Evolutionary conservation across 2,888 invertebrate species (phyloP).

Genomic region (Exephanes ischioxanthus): DNA sequence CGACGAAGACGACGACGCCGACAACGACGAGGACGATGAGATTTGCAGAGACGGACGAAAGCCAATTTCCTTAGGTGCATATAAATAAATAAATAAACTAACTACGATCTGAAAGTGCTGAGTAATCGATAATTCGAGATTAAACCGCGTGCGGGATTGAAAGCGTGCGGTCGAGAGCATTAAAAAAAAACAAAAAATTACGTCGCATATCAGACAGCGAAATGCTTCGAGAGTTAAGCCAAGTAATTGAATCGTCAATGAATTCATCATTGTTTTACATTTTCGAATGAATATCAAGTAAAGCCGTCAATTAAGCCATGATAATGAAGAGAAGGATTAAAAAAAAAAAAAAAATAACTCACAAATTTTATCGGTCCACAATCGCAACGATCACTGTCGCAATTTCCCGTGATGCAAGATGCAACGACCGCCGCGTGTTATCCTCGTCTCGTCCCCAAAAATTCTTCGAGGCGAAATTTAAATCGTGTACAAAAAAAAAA

Average conservation of each 20-base stretch:
- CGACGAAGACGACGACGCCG: neutral
- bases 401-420: conserved; percentile 50
- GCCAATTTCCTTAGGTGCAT: conserved; percentile 39
- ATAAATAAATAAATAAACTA: conserved; percentile 32
- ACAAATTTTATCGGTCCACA: conserved; percentile 47
- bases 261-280: conserved; percentile 39
- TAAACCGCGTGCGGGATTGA: conserved; percentile 35
- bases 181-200: conserved; percentile 31
- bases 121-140: conserved; percentile 14
- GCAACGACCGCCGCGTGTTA: conserved; percentile 43
- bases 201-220: conserved; percentile 55
- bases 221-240: conserved; percentile 20
- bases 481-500: conserved; percentile 7
- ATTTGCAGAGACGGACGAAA: conserved; percentile 25
- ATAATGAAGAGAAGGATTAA: conserved; percentile 23
- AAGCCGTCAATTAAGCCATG: conserved; percentile 56
- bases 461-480: conserved; percentile 36
- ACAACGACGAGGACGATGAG: conserved; percentile 7
- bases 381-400: conserved; percentile 54
- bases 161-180: conserved; percentile 43
- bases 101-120: neutral
- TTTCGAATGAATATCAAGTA: conserved; percentile 45
- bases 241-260: conserved; percentile 28
- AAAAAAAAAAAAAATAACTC: conserved; percentile 8
- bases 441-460: conserved; percentile 36